Percentiles rank a stretch among this genome's conserved stretches.
phyloP scores from a whole-genome alignment of 2,888 invertebrate species.

The Lumbricus terrestris region DNA sequence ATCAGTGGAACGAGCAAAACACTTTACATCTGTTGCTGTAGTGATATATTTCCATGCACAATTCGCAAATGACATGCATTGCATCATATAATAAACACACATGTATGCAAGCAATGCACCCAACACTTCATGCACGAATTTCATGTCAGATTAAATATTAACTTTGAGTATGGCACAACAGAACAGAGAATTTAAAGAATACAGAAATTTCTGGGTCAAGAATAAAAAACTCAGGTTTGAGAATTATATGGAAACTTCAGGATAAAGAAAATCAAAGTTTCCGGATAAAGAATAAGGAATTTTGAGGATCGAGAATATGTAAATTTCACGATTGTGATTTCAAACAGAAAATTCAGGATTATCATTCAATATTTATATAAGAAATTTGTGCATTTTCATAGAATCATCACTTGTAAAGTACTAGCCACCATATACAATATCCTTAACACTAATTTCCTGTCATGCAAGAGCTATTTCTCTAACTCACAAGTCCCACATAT shows the following conservation, averaged over 20 bases:
- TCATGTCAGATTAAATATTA: not conserved
- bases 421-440: not conserved
- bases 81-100: no score
- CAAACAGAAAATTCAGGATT: not conserved
- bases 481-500: not conserved
- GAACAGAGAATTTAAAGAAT: not conserved
- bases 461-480: not conserved
- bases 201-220: not conserved
- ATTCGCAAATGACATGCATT: no score
- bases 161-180: not conserved
- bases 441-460: not conserved
- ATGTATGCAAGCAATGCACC: not conserved
- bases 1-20: not conserved
- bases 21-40: not conserved
- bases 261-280: no score
- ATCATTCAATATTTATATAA: not conserved
- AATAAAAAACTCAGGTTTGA: no score
- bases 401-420: not conserved
- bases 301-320: no score
- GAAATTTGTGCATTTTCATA: not conserved
- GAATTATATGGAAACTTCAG: no score
- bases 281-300: no score
- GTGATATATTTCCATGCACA: no score
- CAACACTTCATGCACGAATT: not conserved
- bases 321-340: no score